Evolutionary conservation across 2,888 invertebrate species (phyloP).

Genomic region (Clepsis dumicolana): DNA sequence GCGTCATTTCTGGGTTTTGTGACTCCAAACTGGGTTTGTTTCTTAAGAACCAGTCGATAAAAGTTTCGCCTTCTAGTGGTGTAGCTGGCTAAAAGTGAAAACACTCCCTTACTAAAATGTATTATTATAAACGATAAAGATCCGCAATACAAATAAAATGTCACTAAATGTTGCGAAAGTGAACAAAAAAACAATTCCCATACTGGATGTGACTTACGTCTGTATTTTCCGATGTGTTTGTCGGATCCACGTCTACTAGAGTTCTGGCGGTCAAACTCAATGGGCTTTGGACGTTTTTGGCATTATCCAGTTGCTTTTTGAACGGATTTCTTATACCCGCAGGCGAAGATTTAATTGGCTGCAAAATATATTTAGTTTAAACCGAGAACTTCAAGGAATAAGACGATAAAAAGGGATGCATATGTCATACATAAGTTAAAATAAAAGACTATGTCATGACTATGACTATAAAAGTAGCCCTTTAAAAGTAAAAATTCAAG

Average conservation of each 20-base stretch:
- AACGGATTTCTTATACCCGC: conserved; percentile 80
- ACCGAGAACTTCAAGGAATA: too few relatives aligned
- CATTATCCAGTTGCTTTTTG: conserved; percentile 73
- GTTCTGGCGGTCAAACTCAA: conserved; percentile 75
- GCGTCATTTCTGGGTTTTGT: conserved; percentile 83
- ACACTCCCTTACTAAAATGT: neutral
- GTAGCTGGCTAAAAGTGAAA: conserved; percentile 62
- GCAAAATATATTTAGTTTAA: conserved; percentile 49
- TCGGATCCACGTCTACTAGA: conserved; percentile 68
- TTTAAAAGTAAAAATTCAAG: too few relatives aligned
- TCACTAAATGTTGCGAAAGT: neutral
- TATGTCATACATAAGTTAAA: too few relatives aligned
- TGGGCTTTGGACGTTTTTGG: conserved; percentile 68
- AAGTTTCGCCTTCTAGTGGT: conserved; percentile 79
- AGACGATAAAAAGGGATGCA: neutral
- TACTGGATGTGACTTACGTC: conserved; percentile 64
- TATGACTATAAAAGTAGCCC: too few relatives aligned
- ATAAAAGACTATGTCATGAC: too few relatives aligned
- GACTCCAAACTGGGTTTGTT: conserved; percentile 84
- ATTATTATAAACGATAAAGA: neutral
- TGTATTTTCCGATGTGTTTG: conserved; percentile 62
- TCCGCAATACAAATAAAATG: neutral
- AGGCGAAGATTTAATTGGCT: conserved; percentile 79
- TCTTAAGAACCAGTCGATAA: conserved; percentile 87
- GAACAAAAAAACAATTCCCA: neutral